Conservation (phyloP, 2,888 invertebrate genomes). For the Tinea semifulvella region DNA sequence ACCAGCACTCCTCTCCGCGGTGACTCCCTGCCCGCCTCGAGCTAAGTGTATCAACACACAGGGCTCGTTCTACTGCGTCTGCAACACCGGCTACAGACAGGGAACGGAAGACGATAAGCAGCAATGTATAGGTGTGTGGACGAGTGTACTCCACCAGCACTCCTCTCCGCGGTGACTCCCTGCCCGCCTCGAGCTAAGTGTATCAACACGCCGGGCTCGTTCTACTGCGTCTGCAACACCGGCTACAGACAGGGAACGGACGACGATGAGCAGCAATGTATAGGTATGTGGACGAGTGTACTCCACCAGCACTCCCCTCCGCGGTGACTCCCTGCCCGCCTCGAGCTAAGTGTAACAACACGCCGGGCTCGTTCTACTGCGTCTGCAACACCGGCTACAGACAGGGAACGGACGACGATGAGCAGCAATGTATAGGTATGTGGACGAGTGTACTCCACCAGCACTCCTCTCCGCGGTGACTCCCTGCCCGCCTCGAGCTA, state of each 20-base stretch:
- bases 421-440: slow-evolving; percentile 4
- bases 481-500: slow-evolving; percentile 78
- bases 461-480: slow-evolving; percentile 77
- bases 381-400: slow-evolving; percentile 83
- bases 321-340: slow-evolving; percentile 76
- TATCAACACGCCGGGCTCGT: slow-evolving; percentile 90
- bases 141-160: slow-evolving; percentile 78
- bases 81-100: slow-evolving; percentile 77
- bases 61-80: slow-evolving; percentile 90
- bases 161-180: slow-evolving; percentile 69
- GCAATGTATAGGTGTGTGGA: slow-evolving; percentile 71
- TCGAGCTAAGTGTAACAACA: slow-evolving; percentile 84
- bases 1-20: slow-evolving; percentile 69
- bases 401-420: slow-evolving; percentile 31
- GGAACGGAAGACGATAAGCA: slow-evolving; percentile 30
- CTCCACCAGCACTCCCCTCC: slow-evolving; percentile 69
- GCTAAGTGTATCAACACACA: slow-evolving; percentile 88
- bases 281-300: slow-evolving; percentile 76
- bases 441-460: slow-evolving; percentile 79
- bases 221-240: slow-evolving; percentile 84
- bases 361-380: slow-evolving; percentile 91
- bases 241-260: slow-evolving; percentile 69
- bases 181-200: slow-evolving; percentile 82
- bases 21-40: slow-evolving; percentile 76
- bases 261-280: slow-evolving; percentile 30